phyloP scores from a whole-genome alignment of 2,797 vertebrate species.

The Gastrophryne carolinensis region DNA sequence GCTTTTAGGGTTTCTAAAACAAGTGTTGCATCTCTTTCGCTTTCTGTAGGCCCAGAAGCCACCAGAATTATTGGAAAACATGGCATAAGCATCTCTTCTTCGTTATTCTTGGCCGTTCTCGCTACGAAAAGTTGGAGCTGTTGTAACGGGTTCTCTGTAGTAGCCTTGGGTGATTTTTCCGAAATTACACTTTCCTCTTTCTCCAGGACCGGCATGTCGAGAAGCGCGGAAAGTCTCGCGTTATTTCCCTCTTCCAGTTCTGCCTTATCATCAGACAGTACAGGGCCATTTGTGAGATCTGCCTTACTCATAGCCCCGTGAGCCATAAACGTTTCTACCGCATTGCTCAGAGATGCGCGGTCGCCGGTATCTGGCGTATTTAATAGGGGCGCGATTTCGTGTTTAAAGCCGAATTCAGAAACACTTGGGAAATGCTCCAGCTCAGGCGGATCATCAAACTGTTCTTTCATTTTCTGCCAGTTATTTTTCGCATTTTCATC shows the following conservation, averaged over 20 bases:
- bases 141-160: conserved; percentile 56
- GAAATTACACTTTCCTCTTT: background rate
- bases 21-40: conserved; percentile 12
- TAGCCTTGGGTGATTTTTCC: conserved; percentile 55
- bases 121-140: conserved; percentile 65
- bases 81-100: conserved; percentile 62
- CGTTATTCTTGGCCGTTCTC: conserved; percentile 59
- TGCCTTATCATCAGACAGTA: background rate
- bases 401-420: conserved; percentile 41
- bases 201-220: conserved; percentile 39
- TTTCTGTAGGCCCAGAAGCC: background rate
- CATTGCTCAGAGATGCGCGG: background rate
- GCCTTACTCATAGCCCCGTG: rapidly evolving
- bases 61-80: conserved; percentile 57
- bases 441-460: background rate
- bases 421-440: conserved; percentile 31
- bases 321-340: background rate
- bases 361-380: conserved; percentile 20
- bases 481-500: rapidly evolving
- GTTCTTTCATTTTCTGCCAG: conserved; percentile 32
- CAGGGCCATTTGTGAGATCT: background rate
- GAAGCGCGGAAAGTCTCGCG: conserved; percentile 27
- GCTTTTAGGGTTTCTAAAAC: background rate
- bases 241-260: background rate
- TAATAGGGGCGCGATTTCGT: background rate